A percentile compares a stretch with the other conserved stretches of the same genome.
Conservation (phyloP, 30 jellyfish, hydroid and myxozoan genomes). For the Calvadosia cruxmelitensis region DNA sequence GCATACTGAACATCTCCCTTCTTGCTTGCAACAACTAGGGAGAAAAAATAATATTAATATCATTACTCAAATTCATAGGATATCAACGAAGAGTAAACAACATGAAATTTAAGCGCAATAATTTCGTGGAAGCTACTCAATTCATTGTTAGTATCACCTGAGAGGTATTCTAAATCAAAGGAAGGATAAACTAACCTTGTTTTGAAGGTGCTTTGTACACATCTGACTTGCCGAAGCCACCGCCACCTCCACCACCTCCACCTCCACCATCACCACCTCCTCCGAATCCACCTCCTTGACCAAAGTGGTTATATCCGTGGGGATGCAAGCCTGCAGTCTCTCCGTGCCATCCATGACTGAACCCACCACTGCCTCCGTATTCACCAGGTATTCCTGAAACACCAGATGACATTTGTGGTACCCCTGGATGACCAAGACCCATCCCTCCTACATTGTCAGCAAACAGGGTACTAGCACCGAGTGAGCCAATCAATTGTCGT, state of each 20-base stretch:
- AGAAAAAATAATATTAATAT: too few relatives aligned
- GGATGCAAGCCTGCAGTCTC: constrained; percentile 60
- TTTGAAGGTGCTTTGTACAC: not conserved
- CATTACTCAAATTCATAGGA: too few relatives aligned
- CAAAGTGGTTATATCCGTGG: constrained; percentile 71
- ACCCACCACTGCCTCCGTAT: constrained; percentile 93
- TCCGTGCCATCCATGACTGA: constrained; percentile 92
- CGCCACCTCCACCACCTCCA: constrained; percentile 12
- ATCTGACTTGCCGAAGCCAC: not conserved
- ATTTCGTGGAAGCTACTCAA: too few relatives aligned
- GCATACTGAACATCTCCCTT: not conserved
- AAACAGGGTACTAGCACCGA: constrained; percentile 90
- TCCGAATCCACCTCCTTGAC: constrained; percentile 36
- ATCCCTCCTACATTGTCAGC: constrained; percentile 96
- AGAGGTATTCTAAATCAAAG: too few relatives aligned
- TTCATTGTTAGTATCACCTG: too few relatives aligned
- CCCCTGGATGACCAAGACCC: constrained; percentile 98
- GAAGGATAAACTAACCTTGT: constrained; percentile 1
- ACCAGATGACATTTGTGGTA: constrained; percentile 93
- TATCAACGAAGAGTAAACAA: too few relatives aligned
- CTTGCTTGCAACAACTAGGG: not conserved
- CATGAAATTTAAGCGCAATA: too few relatives aligned
- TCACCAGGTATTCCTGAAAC: constrained; percentile 94
- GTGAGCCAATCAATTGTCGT: constrained; percentile 86
- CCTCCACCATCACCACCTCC: constrained; percentile 50